These are phyloP conservation scores for Hyles lineata DNA, from an alignment of 2,888 invertebrate genomes.

Conservation along the genomic window DNA sequence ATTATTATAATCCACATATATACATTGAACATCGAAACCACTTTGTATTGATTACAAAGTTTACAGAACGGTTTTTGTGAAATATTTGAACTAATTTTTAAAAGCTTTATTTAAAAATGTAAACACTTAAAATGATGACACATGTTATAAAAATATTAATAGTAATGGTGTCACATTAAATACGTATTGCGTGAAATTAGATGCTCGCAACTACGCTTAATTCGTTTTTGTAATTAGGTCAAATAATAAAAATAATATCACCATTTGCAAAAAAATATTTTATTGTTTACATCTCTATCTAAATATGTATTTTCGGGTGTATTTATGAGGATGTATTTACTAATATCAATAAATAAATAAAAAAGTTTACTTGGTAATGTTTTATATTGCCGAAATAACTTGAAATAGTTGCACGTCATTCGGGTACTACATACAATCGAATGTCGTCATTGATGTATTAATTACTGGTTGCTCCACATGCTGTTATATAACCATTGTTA, in stretches of 20 bases:
- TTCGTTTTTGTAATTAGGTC: neutral
- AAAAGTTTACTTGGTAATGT: no score
- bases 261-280: no score
- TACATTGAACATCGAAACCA: neutral
- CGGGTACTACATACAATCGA: no score
- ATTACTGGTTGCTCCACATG: neutral
- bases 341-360: no score
- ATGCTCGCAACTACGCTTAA: neutral
- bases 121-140: neutral
- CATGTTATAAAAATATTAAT: neutral
- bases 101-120: neutral
- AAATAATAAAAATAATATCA: neutral
- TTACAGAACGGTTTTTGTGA: neutral
- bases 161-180: neutral
- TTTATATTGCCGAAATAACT: no score
- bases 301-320: no score
- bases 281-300: no score
- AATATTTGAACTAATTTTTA: neutral
- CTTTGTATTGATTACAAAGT: neutral
- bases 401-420: no score
- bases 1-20: slow-evolving; percentile 37
- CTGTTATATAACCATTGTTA: neutral
- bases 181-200: neutral
- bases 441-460: slow-evolving; percentile 1
- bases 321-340: no score